A percentile compares a stretch with the other conserved stretches of the same genome.
These are phyloP conservation scores for Aurelia aurita DNA, from an alignment of 30 jellyfish, hydroid and myxozoan species.

Conservation along the genomic window DNA sequence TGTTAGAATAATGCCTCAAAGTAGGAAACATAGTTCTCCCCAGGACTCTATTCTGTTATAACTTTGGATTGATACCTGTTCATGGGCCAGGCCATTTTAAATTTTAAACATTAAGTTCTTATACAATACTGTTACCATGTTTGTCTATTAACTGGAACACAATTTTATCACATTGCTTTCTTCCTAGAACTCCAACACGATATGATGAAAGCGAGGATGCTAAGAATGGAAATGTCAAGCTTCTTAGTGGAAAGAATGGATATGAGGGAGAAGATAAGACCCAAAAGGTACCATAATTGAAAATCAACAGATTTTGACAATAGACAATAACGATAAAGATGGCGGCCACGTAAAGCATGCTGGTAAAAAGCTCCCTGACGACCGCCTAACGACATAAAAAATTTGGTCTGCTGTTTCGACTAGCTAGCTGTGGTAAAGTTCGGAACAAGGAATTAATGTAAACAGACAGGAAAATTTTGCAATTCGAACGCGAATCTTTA, in stretches of 20 bases:
- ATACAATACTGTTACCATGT: not conserved
- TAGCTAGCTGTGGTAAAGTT: too few relatives aligned
- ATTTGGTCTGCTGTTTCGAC: too few relatives aligned
- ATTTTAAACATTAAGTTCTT: not conserved
- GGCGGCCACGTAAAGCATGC: too few relatives aligned
- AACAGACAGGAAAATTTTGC: too few relatives aligned
- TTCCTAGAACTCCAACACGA: slow-evolving; percentile 4
- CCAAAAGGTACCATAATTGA: not conserved
- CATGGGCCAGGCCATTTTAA: too few relatives aligned
- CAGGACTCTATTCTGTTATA: too few relatives aligned
- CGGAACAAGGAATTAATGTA: too few relatives aligned
- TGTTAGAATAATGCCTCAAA: too few relatives aligned
- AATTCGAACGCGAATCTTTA: too few relatives aligned
- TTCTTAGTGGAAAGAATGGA: not conserved
- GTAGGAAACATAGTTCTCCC: too few relatives aligned
- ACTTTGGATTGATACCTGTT: too few relatives aligned
- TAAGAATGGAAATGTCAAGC: slow-evolving; percentile 24
- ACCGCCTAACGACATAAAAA: not conserved
- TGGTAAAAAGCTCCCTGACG: too few relatives aligned
- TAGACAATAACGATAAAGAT: not conserved
- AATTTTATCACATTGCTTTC: not conserved
- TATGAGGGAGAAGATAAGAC: not conserved
- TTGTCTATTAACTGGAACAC: not conserved
- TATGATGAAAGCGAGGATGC: slow-evolving; percentile 13
- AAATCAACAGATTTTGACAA: not conserved